phyloP scores from a whole-genome alignment of 2,113 vertebrate genomes.

The Lontra canadensis region DNA sequence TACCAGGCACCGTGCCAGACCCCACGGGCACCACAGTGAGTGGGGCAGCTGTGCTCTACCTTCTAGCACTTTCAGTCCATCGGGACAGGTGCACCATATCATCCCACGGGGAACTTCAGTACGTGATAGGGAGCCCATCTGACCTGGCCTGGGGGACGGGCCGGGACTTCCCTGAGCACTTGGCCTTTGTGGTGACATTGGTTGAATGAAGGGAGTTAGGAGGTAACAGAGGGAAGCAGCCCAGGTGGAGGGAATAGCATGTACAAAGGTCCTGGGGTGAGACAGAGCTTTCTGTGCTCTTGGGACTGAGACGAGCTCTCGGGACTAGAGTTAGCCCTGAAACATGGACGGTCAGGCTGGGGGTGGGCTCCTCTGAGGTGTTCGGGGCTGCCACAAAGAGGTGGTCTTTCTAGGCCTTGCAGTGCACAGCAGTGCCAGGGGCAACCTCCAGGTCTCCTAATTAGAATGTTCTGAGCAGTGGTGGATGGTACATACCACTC shows the following conservation, averaged over 20 bases:
- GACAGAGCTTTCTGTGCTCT: neutral
- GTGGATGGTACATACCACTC: accelerated
- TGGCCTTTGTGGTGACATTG: neutral
- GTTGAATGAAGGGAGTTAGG: neutral
- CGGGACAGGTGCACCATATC: accelerated
- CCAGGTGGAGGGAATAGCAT: accelerated
- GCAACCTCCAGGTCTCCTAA: accelerated
- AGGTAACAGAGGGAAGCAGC: neutral
- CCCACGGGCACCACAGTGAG: accelerated
- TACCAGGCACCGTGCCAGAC: neutral
- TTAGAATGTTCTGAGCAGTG: too few species aligned
- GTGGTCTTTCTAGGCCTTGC: neutral
- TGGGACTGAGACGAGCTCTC: neutral
- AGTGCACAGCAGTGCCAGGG: too few species aligned
- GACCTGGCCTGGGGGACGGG: neutral
- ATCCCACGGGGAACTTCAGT: neutral
- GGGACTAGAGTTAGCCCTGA: neutral
- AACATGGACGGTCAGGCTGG: accelerated
- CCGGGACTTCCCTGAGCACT: neutral
- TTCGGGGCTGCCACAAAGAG: neutral
- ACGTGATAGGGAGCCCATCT: neutral
- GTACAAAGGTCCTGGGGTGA: neutral
- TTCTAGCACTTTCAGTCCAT: too few species aligned
- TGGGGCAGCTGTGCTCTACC: neutral
- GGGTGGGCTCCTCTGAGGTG: neutral